Conservation (phyloP, 2,113 vertebrate genomes). For the Rhabdornis inornatus region DNA sequence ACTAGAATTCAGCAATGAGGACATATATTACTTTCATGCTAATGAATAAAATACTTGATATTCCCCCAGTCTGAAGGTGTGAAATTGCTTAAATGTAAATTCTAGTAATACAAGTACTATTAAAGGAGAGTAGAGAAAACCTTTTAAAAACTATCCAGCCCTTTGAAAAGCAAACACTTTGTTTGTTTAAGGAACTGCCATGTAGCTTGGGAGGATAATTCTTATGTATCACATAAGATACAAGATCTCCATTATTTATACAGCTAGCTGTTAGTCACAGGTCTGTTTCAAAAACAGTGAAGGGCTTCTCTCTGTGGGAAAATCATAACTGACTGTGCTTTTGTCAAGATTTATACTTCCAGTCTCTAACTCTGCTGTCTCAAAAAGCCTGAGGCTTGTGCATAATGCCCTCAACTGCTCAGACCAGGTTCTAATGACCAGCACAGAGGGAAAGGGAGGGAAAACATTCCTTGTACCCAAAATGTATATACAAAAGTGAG, state of each 20-base stretch:
- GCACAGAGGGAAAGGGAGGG: not conserved
- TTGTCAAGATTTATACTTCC: not conserved
- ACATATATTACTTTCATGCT: not conserved
- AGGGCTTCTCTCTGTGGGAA: not conserved
- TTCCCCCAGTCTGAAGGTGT: not conserved
- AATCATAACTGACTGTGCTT: not conserved
- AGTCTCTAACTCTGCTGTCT: not conserved
- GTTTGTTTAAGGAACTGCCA: not conserved
- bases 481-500: not conserved
- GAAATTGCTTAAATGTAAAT: not conserved
- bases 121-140: not conserved
- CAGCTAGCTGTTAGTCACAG: conserved; percentile 10
- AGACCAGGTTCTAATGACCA: not conserved
- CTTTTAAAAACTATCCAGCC: not conserved
- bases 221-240: not conserved
- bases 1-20: not conserved
- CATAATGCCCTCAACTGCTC: not conserved
- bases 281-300: conserved; percentile 23
- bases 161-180: not conserved
- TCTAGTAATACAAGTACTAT: not conserved
- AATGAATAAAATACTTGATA: not conserved
- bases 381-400: not conserved
- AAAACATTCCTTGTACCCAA: not conserved
- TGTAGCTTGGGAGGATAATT: not conserved
- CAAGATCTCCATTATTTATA: conserved; percentile 21